Base-by-base conservation (phyloP, 2,888 invertebrate species). In the Macrophya alboannulata region DNA sequence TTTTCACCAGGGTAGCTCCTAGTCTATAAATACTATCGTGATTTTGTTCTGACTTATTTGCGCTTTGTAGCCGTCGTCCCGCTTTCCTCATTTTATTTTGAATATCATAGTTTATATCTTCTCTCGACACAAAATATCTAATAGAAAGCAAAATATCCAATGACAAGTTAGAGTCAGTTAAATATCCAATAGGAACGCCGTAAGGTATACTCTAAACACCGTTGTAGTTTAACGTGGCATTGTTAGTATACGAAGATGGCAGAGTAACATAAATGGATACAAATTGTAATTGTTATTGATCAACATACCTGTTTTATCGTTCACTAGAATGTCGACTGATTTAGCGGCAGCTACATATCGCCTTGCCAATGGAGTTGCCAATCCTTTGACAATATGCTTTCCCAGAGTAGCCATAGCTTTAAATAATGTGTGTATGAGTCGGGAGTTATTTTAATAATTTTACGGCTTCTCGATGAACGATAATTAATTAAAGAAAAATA, bases 251-350 rank as follows among this genome's bases (percentile, higher is more conserved):
- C 5, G 68, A 37, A 31, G 12, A 37, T 37, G 17, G 37, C 37
- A 17, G 2, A 17, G 25, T 68, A 68, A 37, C 25, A 37, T 37
- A 17, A 25, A 68, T 25, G 17, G 15, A 68, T 5, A 6, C 4
- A 17, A 8, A 37, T 6, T 68, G 37, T 1, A 68, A 68, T 68
- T 37, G 40, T 43, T 40, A 71, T 71, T n/a, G 40, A 48, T 48
- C n/a, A 12, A 1, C 76, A 21, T 10, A 77, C 77, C 77, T 77
- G 77, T 77, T 9, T 77, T 55, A 77, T 77, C 77, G n/a, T 77
- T 77, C 17, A 77, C 77, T 25, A 21, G 40, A 17, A 77, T 77
- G 25, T 77, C 77, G 17, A 77, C 77, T 10, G 17, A 37, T 55
- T 77, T 77, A n/a, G 77, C 17, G 31, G 77, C 12, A 37, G 77